Evolutionary conservation across 2,797 vertebrate genomes (phyloP), one percentile per base, ranked within the genome.

Genomic region (Anguilla pacifica): DNA sequence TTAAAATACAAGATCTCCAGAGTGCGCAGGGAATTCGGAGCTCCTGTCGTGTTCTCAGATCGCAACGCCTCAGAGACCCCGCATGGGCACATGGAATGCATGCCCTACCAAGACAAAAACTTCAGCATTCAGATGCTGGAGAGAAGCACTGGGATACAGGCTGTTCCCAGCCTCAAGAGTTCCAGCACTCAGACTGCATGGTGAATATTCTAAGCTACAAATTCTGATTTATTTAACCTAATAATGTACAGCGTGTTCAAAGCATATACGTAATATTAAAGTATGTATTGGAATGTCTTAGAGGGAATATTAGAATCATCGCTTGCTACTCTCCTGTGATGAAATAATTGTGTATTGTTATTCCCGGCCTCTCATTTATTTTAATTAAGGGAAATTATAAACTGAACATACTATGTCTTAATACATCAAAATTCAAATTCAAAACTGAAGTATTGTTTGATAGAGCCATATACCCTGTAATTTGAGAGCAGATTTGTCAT

Each of bases 171-270:
- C 77, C 84, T 96, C 88, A 94, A 88, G 88, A 95, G 94, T 90
- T 92, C 86, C 84, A 95, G 94, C 86, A 94, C 96, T 87, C 98
- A 99, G 94, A 99, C 98, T 86, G 94, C 89, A 90, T 96, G 97
- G 98, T 98, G 22, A 28, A 7, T 22, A 1, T 43, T 15, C 59
- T 39, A 86, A 55, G 19, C 31, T 77, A 46, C 43, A 9, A 10
- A 49, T 49, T 46, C 15, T 15, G 7, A 1, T 6, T 53, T 57
- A 25, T 86, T 86, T 28, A 70, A 25, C n/a, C 5, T 22, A 70
- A 43, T 67, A 74, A 31, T 77, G 15, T 43, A 77, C 10, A 77
- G 72, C 1, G 31, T 77, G 31, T 77, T 39, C 72, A 15, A 77
- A 35, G 72, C 72, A 77, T 6, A 77, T 77, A 77, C 25, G 35